Evolutionary conservation across 2,797 vertebrate genomes (phyloP), one percentile per base, ranked within the genome.

Genomic region (Kryptopterus vitreolus): DNA sequence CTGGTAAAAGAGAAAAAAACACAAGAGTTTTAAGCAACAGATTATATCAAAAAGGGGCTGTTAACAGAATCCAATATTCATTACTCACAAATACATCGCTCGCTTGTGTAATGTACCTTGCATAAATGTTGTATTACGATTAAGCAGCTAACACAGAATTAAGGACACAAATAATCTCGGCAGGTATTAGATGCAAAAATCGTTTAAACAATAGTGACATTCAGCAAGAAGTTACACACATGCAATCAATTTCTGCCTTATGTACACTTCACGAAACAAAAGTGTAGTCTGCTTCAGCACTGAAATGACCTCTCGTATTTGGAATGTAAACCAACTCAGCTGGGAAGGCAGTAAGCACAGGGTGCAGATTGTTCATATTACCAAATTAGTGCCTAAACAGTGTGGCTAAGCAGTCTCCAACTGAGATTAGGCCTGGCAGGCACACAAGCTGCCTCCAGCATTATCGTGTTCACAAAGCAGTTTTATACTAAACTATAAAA

Each of bases 1-100:
- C 97, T 98, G 91, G n/a, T 13, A 33, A 35, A 79, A 81, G 29
- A 80, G 33, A 83, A 20, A 75, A 57, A 63, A 22, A 48, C 18
- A 81, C 0, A 57, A 48, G 35, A 53, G 79, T 48, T 79, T 83
- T 73, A 83, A 74, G 68, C 86, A 81, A 69, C 63, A 53, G 2
- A 81, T 73, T 81, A 84, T 11, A 65, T 57, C 52, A 43, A 38
- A 61, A 71, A 78, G 16, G 63, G 52, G 58, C 55, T 79, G 53
- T 65, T 18, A 65, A 22, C 29, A 48, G 26, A 78, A 59, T 15
- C 3, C 29, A 76, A 35, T 24, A 29, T 48, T 46, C 20, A 52
- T 38, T 59, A 73, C 31, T 78, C 59, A n/a, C 15, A 38, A 69
- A 59, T 10, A 22, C 58, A 46, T 52, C 5, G 33, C 5, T n/a